Percentiles rank a stretch among this genome's conserved stretches.
These are phyloP conservation scores for Pteronotus mesoamericanus DNA, from an alignment of 2,797 vertebrate species.

Conservation along the genomic window DNA sequence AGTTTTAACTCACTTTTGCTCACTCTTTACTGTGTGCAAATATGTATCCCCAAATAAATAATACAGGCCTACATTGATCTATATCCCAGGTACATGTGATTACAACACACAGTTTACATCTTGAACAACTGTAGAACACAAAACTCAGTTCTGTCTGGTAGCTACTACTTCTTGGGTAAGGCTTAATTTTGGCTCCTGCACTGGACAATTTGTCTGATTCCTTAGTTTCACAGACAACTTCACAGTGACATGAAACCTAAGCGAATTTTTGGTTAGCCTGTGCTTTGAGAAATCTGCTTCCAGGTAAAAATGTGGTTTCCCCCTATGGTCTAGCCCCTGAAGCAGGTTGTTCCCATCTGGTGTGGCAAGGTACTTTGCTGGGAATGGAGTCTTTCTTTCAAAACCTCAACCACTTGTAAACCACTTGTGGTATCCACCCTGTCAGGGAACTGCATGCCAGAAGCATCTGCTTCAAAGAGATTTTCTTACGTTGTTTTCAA, in stretches of 20 bases:
- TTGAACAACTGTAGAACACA: constrained; percentile 73
- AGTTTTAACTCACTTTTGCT: background rate
- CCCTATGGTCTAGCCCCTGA: constrained; percentile 37
- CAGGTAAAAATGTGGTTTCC: background rate
- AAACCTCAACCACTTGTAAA: constrained; percentile 60
- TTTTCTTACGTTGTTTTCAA: constrained; percentile 66
- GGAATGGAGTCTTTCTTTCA: constrained; percentile 55
- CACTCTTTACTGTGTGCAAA: background rate
- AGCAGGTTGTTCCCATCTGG: constrained; percentile 33
- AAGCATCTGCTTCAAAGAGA: constrained; percentile 58
- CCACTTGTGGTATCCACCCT: constrained; percentile 40
- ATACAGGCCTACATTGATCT: constrained; percentile 52
- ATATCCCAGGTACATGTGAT: constrained; percentile 54
- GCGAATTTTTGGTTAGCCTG: background rate
- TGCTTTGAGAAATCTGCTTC: constrained; percentile 57
- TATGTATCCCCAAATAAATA: constrained; percentile 32
- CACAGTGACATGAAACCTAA: constrained; percentile 42
- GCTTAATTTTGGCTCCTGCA: constrained; percentile 6
- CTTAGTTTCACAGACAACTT: constrained; percentile 66
- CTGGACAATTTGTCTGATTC: constrained; percentile 50
- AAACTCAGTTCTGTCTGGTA: constrained; percentile 63
- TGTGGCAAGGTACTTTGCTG: constrained; percentile 27
- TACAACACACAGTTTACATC: constrained; percentile 71
- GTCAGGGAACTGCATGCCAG: constrained; percentile 28
- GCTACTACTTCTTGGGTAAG: constrained; percentile 70